Conservation (phyloP, 2,797 vertebrate genomes). For the Peromyscus eremicus region DNA sequence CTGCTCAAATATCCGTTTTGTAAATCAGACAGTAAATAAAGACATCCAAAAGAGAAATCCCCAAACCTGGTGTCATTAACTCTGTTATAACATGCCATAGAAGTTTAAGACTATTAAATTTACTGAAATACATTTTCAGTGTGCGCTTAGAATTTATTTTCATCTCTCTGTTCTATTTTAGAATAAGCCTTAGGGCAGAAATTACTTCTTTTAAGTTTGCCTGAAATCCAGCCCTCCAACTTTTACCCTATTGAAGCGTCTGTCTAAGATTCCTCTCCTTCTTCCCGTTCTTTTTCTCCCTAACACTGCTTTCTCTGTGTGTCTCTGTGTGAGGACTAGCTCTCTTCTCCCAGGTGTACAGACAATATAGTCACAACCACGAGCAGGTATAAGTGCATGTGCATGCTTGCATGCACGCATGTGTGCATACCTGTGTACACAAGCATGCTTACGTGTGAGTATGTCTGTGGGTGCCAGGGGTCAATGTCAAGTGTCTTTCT, state of each 20-base stretch:
- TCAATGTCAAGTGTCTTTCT: not conserved
- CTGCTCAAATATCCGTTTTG: constrained; percentile 21
- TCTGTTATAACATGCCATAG: not conserved
- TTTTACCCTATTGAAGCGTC: not conserved
- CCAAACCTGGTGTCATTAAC: not conserved
- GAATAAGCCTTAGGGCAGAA: not conserved
- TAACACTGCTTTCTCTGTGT: not conserved
- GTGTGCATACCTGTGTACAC: not conserved
- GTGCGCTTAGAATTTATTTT: constrained; percentile 14
- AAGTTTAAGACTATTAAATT: constrained; percentile 54
- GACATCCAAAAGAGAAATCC: constrained; percentile 24
- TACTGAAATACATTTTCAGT: constrained; percentile 10
- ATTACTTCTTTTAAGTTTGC: constrained; percentile 23
- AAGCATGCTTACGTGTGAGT: not conserved
- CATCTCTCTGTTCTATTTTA: not conserved
- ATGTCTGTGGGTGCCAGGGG: not conserved
- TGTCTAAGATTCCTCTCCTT: not conserved
- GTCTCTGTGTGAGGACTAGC: not conserved
- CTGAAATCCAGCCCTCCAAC: not conserved
- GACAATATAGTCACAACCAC: not conserved
- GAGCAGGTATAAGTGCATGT: not conserved
- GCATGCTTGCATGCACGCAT: no score
- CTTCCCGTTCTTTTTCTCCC: not conserved
- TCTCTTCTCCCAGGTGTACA: not conserved
- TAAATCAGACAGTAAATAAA: constrained; percentile 58